A percentile compares a stretch with the other conserved stretches of the same genome.
phyloP scores from a whole-genome alignment of 23 tunicate species.

The Styela plicata region DNA sequence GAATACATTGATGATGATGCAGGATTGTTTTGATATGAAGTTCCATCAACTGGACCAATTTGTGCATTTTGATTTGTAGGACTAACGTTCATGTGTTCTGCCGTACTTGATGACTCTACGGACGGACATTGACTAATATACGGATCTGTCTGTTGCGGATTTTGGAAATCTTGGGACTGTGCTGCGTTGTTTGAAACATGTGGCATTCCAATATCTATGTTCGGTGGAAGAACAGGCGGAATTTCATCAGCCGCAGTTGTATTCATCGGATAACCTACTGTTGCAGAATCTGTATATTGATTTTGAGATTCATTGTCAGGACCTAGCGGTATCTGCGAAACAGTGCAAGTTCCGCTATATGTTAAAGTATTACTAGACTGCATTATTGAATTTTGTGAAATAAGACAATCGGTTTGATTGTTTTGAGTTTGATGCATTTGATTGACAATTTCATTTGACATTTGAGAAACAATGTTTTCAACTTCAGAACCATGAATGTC shows the following conservation, averaged over 20 bases:
- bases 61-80: neutral
- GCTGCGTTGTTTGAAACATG: neutral
- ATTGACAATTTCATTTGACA: neutral
- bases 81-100: neutral
- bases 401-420: neutral
- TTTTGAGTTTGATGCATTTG: neutral
- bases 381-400: neutral
- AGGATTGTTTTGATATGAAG: neutral
- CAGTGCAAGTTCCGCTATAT: neutral
- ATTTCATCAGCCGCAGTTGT: neutral
- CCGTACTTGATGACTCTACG: neutral
- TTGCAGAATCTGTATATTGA: neutral
- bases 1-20: slow-evolving; percentile 2
- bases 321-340: neutral
- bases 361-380: neutral
- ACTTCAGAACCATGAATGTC: neutral
- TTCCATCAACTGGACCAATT: neutral
- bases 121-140: slow-evolving; percentile 14
- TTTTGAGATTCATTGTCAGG: neutral
- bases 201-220: neutral
- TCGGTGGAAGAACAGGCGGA: neutral
- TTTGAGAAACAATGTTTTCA: neutral
- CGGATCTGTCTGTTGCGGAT: slow-evolving; percentile 1
- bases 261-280: neutral
- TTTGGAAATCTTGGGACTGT: neutral